phyloP scores from a whole-genome alignment of 2,888 invertebrate species.

The Notodonta dromedarius region DNA sequence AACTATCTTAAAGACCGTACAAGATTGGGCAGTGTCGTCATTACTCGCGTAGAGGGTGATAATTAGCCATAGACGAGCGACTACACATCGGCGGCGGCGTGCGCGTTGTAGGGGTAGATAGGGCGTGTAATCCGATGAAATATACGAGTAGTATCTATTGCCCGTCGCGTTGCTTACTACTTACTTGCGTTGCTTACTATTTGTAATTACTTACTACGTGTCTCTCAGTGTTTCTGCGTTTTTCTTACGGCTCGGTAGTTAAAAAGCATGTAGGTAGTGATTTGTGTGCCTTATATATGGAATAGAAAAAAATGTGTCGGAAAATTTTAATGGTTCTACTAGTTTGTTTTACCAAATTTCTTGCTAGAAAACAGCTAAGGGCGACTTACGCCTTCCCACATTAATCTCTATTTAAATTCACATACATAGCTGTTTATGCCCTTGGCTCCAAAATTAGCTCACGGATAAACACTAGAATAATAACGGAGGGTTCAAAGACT shows the following conservation, averaged over 20 bases:
- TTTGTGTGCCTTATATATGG: too few species aligned
- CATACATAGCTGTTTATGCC: too few species aligned
- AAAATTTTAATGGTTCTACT: too few species aligned
- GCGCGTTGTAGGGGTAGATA: constrained; percentile 63
- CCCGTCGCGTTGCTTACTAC: constrained; percentile 61
- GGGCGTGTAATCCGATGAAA: constrained; percentile 76
- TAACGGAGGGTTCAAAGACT: constrained; percentile 27
- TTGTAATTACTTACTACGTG: constrained; percentile 59
- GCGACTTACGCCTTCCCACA: too few species aligned
- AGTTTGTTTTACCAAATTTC: too few species aligned
- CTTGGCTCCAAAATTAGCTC: background rate
- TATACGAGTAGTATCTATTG: constrained; percentile 69
- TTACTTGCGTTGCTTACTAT: constrained; percentile 65
- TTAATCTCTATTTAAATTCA: too few species aligned
- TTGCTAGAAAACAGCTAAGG: too few species aligned
- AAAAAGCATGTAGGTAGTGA: background rate
- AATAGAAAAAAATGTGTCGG: too few species aligned
- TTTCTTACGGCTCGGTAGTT: background rate
- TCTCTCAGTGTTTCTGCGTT: background rate
- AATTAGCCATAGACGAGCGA: constrained; percentile 68
- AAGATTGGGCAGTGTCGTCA: constrained; percentile 30
- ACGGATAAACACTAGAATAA: constrained; percentile 36
- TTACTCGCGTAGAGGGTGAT: constrained; percentile 53
- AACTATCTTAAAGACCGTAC: background rate
- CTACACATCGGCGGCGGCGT: constrained; percentile 41